Base-by-base conservation (phyloP, 2,797 vertebrate species). In the Protosalanx chinensis region DNA sequence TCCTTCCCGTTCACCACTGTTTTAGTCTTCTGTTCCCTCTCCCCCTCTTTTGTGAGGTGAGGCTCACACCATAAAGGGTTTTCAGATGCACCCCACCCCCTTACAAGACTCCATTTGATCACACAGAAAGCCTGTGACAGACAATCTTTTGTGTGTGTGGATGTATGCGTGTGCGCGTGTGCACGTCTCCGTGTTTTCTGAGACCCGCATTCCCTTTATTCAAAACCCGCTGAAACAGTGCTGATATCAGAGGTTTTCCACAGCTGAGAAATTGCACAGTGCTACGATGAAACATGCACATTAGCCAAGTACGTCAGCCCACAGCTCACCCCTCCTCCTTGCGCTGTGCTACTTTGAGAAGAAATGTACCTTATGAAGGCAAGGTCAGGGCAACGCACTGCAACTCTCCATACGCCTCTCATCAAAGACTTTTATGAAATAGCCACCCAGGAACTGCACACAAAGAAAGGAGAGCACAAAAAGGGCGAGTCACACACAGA, bases 391-490 rank as follows among this genome's bases (percentile, higher is more conserved):
- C 10, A 32, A 46, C 66, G 71, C 66, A 68, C 53, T 20, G 72
- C 56, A 58, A 33, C 63, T 76, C 67, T 32, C 76, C 64, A 32
- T 58, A 67, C 68, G 69, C 73, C 64, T 67, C 61, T 81, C 78
- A 82, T 85, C 83, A 85, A 81, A 85, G 81, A 69, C 77, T 71
- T 79, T 79, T 81, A 71, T 32, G 68, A 82, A 72, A 82, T 72
- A 41, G 10, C 41, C 41, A 41, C 33, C 59, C 41, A 69, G 71
- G 69, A 79, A 77, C 68, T 72, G 41, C 8, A 6, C 49, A 56
- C 49, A 56, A 77, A 76, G 67, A 74, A 56, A 65, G 37, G 7
- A 30, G 68, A 81, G 72, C 79, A 73, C 68, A 70, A 78, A 80
- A 78, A 35, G 37, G 75, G 33, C 33, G 67, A 80, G n/a, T 62